Base-by-base conservation (phyloP, 30 jellyfish, hydroid and myxozoan species). In the Cassiopea xamachana region DNA sequence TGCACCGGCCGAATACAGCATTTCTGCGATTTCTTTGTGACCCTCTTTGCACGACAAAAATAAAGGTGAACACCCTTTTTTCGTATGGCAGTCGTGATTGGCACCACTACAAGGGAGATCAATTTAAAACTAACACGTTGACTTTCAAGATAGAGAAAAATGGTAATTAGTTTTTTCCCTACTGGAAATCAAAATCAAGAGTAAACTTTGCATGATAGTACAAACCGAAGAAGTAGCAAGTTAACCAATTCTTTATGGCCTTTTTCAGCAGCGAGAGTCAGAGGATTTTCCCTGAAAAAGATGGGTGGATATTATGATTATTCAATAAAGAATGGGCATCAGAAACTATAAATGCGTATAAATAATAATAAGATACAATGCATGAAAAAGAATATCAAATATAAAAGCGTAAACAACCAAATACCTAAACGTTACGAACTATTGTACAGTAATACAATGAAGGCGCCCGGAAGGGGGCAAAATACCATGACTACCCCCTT, bases 31-130 rank as follows among this genome's bases (percentile, higher is more conserved):
- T 87, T 95, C 98, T 59, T 92, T 79, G 73, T 95, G 99, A 16
- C 99, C 99, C 83, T 95, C 99, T 77, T 95, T 95, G 89, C 99
- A 95, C 27, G 99, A 91, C 51, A 95, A 89, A 81, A 95, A 95
- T 8, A 84, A 83, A 0, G 99, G 99, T 39, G 99, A 92, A 82
- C 98, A 95, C 1, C 99, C 99, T 74, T 95, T 95, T 92, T 95
- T 95, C n/a, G 99, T 95, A 62, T 93, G 97, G 73, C 99, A 95
- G 71, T 95, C 99, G 62, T 91, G 98, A 84, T 92, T 95, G 19
- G 98, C 96, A 48, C 99, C 97, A 73, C 97, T 95, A 46, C 4
- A 64, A 77, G 39, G 83, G 44, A 51, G 47, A 46, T 72, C 8
- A 83, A 55, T 0, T 7, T 0, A 50, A 49, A 27, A 46, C 39